Conservation (phyloP, 2,888 invertebrate genomes). For the Oscheius sp. region DNA sequence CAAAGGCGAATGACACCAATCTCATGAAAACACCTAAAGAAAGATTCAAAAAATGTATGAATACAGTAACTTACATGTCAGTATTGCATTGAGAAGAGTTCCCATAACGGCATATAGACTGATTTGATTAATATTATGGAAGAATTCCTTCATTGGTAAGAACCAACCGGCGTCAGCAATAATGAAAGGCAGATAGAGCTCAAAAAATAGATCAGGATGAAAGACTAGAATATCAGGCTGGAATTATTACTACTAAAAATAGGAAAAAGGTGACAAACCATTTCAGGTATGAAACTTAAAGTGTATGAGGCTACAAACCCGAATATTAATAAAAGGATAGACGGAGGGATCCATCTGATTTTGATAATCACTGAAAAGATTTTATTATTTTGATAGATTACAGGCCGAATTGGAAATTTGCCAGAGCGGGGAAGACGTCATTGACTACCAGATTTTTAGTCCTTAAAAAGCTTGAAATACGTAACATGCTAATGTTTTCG, state of each 20-base stretch:
- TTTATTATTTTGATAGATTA: neutral
- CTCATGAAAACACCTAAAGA: conserved; percentile 19
- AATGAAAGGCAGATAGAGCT: conserved; percentile 96
- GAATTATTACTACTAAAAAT: neutral
- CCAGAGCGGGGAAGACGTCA: too few relatives aligned
- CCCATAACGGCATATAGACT: conserved; percentile 89
- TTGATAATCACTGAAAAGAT: conserved; percentile 5
- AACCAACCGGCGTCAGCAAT: conserved; percentile 98
- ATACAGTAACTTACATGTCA: conserved; percentile 70
- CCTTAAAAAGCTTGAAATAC: too few relatives aligned
- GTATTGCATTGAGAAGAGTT: conserved; percentile 90
- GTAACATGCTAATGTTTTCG: too few relatives aligned
- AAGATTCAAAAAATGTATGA: neutral
- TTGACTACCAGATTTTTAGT: too few relatives aligned
- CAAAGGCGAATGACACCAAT: conserved; percentile 3
- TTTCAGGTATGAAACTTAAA: neutral
- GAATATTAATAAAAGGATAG: conserved; percentile 22
- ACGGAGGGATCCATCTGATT: conserved; percentile 3
- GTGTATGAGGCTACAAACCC: neutral
- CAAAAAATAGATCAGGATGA: conserved; percentile 87
- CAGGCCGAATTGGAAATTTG: too few relatives aligned
- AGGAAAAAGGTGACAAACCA: neutral
- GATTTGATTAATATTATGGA: conserved; percentile 93
- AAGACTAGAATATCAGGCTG: conserved; percentile 27
- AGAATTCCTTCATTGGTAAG: conserved; percentile 96